Base-by-base conservation (phyloP, 1,140 invertebrate genomes). In the Leptestheria dahalacensis region DNA sequence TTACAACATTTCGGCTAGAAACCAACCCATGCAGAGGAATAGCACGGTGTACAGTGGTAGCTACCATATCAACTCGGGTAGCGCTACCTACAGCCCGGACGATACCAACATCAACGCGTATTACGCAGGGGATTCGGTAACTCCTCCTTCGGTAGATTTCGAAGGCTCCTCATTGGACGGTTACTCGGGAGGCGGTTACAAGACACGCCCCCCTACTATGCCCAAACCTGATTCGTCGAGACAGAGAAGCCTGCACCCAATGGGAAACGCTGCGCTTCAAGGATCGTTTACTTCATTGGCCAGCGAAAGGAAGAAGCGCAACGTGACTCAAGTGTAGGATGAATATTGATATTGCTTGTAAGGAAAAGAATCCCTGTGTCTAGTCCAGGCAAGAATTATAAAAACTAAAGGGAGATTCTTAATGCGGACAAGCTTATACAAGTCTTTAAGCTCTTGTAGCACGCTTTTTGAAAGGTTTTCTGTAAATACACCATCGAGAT, bases 251-350 rank as follows among this genome's bases (percentile, higher is more conserved):
- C 53, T 26, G 18, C 49, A 50, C n/a, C 53, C 53, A 33, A 26
- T 50, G 24, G 47, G 47, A 4, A 61, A 59, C 26, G 46, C 48
- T 33, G 29, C 41, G 28, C 48, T 62, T 4, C 54, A 62, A 18
- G 61, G 61, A 15, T 62, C 61, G 9, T 58, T 62, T 49, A 57
- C 54, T 9, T 62, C 61, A 20, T 57, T 62, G 56, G 54, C 54
- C 11, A 50, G 57, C 47, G 61, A 62, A 23, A 46, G 61, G 15
- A 62, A 58, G 29, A 57, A 57, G 11, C 53, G 61, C 48, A 62
- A 62, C 46, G 54, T 62, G 21, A 62, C 61, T 10, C 61, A 62
- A 58, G 61, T 62, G 29, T 1, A 15, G 2, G 54, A 18, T 56
- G 33, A 41, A 41, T 41, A 9, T 41, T 41, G 29, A 12, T 52